These are phyloP conservation scores for Montipora efflorescens DNA, from an alignment of 64 coral and sea anemone genomes.

Conservation along the genomic window DNA sequence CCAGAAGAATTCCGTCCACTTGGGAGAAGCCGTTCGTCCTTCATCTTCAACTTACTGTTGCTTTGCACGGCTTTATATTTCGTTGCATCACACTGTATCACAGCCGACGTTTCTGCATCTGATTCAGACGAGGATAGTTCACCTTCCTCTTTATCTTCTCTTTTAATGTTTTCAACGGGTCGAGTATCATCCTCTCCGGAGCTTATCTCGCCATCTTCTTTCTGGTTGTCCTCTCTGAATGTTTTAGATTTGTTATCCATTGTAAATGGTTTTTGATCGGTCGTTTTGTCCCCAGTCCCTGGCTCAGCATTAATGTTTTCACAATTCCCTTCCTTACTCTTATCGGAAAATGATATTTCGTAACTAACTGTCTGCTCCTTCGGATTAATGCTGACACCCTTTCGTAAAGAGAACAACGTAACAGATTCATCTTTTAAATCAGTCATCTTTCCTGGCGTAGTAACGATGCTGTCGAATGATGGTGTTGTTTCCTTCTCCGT, in stretches of 20 bases:
- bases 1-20: neutral
- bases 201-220: conserved; percentile 87
- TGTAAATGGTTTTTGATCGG: neutral
- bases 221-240: conserved; percentile 11
- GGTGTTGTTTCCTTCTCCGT: neutral
- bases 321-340: neutral
- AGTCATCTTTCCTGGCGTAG: neutral
- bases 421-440: neutral
- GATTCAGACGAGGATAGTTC: conserved; percentile 38
- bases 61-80: neutral
- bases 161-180: neutral
- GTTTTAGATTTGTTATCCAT: neutral
- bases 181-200: conserved; percentile 40
- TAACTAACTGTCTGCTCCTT: neutral
- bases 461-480: neutral
- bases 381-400: neutral
- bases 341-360: neutral
- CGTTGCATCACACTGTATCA: neutral
- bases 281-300: neutral
- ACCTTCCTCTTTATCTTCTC: conserved; percentile 5
- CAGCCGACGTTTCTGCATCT: neutral
- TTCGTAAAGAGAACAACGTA: neutral
- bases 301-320: neutral
- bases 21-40: neutral
- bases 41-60: neutral